Conservation (phyloP, 2,113 vertebrate genomes). For the Athene noctua region DNA sequence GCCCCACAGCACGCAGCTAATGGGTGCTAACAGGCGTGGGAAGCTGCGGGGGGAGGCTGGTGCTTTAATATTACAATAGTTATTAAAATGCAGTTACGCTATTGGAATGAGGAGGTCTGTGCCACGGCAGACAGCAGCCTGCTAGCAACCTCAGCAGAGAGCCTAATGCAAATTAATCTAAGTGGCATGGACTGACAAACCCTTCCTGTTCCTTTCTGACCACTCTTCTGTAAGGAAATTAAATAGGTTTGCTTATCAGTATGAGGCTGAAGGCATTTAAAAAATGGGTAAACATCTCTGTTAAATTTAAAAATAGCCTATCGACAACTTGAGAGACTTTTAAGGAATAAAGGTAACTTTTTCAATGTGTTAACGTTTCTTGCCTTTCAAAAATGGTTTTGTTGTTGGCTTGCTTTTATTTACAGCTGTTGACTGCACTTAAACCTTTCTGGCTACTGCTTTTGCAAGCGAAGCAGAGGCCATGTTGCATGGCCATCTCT, state of each 20-base stretch:
- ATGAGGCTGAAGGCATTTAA: neutral
- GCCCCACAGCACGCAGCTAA: too few relatives aligned
- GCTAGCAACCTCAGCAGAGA: neutral
- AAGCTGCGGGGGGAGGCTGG: neutral
- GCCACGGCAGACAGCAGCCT: accelerated
- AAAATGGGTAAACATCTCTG: neutral
- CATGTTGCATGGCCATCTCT: accelerated
- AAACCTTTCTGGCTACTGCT: neutral
- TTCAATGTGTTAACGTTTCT: neutral
- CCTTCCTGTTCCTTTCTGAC: neutral
- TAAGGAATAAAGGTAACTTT: neutral
- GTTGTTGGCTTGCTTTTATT: neutral
- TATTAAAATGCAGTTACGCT: accelerated
- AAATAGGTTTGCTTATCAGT: neutral
- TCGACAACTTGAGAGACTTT: neutral
- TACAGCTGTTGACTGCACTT: neutral
- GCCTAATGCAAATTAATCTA: too few relatives aligned
- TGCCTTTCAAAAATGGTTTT: neutral
- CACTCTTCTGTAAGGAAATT: neutral
- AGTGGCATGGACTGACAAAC: neutral
- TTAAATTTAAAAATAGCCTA: neutral
- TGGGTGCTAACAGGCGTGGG: neutral
- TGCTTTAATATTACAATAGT: neutral
- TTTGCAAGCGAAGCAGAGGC: neutral
- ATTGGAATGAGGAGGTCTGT: neutral